phyloP scores from a whole-genome alignment of 2,888 invertebrate species.

The Ennomos erosarius region DNA sequence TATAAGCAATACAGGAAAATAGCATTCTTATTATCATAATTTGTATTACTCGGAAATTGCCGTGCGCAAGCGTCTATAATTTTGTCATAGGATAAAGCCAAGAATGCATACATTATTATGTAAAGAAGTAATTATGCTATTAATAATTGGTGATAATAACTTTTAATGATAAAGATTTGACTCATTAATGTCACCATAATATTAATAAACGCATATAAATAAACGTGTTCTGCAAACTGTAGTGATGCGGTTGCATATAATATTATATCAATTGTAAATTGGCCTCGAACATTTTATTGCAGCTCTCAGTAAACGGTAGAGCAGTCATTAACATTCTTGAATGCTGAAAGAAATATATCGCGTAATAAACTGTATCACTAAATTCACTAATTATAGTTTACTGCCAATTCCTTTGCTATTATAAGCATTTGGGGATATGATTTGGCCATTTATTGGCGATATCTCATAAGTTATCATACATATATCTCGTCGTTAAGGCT shows the following conservation, averaged over 20 bases:
- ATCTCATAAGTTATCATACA: no score
- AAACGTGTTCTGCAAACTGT: no score
- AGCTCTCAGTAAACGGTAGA: constrained; percentile 7
- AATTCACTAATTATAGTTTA: constrained; percentile 10
- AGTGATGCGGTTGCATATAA: no score
- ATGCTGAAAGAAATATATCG: constrained; percentile 15
- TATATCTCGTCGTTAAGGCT: no score
- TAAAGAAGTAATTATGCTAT: no score
- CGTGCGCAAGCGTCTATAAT: not conserved
- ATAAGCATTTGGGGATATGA: constrained; percentile 1
- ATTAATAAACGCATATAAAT: no score
- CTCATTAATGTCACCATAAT: no score
- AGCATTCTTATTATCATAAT: not conserved
- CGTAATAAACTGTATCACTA: constrained; percentile 18
- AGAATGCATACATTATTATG: no score
- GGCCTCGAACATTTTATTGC: constrained; percentile 10
- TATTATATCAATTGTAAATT: constrained; percentile 10
- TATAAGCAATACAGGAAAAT: not conserved
- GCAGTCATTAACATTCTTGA: constrained; percentile 19
- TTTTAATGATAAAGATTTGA: no score
- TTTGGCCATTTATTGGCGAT: no score
- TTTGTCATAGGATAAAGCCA: no score
- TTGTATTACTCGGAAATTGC: not conserved
- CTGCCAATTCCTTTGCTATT: constrained; percentile 3
- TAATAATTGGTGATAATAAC: no score